Base-by-base conservation (phyloP, 2,888 invertebrate genomes). In the Stegana nigrithorax region DNA sequence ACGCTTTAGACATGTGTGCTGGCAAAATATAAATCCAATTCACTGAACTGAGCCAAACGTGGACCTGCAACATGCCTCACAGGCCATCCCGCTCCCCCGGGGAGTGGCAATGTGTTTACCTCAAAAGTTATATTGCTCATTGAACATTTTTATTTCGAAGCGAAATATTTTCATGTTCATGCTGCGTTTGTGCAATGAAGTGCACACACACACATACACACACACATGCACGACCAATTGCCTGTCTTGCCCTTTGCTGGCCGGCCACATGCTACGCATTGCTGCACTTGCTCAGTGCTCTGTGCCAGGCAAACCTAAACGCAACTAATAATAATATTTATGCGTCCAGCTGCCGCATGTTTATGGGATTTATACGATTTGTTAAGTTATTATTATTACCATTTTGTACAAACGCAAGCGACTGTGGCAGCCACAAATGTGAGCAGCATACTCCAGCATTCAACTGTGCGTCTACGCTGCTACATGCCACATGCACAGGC, bases 261-360 rank as follows among this genome's bases (percentile, higher is more conserved):
- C n/a, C n/a, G n/a, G n/a, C 8, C 29, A 12, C 8, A 45, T 23
- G 21, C 17, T 21, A 51, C 26, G 25, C 10, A 23, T 4, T 12
- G 19, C 19, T 19, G 32, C 14, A 2, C 12, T 19, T 53, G 29
- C 25, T 8, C 12, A 21, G 8, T 25, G 6, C 25, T 50, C 6
- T 25, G 26, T 50, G 50, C 50, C 25, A 23, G 3, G 21, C 45
- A 19, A n/a, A 29, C 51, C 32, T 56, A 62, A 60, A 69, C 69
- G 68, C 66, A 64, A 66, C 75, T 78, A 78, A 78, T 80, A 80
- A 80, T 76, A 80, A 73, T 78, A 78, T 78, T 74, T 78, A 76
- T 78, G 70, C 67, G 65, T 63, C 66, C 68, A 64, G 66, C 71
- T 70, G 73, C 66, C 53, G 64, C 72, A 72, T 67, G 71, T 73